Base-by-base conservation (phyloP, 2,888 invertebrate species). In the Eupithecia inturbata region DNA sequence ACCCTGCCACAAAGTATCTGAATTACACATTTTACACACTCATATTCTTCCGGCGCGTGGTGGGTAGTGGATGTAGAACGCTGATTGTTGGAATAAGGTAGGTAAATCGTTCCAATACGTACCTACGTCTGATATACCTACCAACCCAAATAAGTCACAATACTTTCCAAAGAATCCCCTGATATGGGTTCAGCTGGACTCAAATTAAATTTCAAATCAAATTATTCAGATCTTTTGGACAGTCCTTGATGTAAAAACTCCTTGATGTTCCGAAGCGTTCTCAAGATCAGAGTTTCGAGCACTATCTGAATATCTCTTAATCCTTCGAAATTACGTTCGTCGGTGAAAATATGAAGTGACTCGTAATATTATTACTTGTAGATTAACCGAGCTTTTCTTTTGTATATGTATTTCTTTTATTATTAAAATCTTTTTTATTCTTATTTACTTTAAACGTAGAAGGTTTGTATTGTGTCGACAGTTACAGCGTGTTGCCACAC, bases 221-320 rank as follows among this genome's bases (percentile, higher is more conserved):
- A 62, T 31, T 19, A 62, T 62, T 62, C 62, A 19, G 31, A 62
- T 62, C 16, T 19, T 16, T 19, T 19, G 62, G 62, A 31, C 28
- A 19, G 53, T 22, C 12, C 22, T 49, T 31, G 62, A 62, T 31
- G 62, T 31, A 19, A 45, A 41, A 45, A 45, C 26, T 57, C 26
- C 57, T 57, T 62, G 62, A 62, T 31, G 62, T 62, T 62, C 62
- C 16, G 31, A 62, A 62, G 31, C 16, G 28, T 62, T 62, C 62
- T 9, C 1, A 31, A 62, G 16, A 28, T 62, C 28, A 62, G 31
- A 62, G 28, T 53, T 62, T 62, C 60, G 5, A 31, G 60, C 60
- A 62, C 62, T 31, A 31, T 62, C 31, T 31, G 28, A 31, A 62
- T 60, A 62, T 31, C 16, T 60, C 31, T 62, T 62, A 62, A 31